Base-by-base conservation (phyloP, 2,113 vertebrate genomes). In the human region DNA sequence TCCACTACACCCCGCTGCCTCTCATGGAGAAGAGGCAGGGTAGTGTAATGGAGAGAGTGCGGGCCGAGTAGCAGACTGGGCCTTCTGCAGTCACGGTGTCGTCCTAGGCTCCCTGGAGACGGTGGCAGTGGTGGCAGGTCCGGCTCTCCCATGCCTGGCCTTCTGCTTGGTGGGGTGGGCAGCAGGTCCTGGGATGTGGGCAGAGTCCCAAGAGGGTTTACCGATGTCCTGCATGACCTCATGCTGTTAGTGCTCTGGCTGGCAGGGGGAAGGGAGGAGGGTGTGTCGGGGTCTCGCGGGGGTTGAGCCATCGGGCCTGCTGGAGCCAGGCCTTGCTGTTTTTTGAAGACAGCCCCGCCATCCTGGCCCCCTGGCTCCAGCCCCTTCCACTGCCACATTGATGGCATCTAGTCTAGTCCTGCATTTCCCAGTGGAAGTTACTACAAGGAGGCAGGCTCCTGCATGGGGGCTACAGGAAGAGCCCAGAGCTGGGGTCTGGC, bases 1-100 rank as follows among this genome's bases (percentile, higher is more conserved):
- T 96, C 93, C 90, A 82, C 96, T 93, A 97, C 93, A 93, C 92
- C 92, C 86, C 90, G n/a, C 97, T 96, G 95, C 93, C 95, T 97
- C 96, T 96, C 93, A 27, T 95, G 87, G 88, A 96, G 95, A 95
- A 96, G 96, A 97, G 96, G 94, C 96, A 97, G 94, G 93, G 94
- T 84, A 90, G 94, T 94, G 94, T 97, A 94, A 97, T 96, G 96
- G 97, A 96, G 92, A 97, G 96, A 85, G 96, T 81, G 12, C 32
- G n/a, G 94, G 92, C 75, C 59, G 61, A 93, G 93, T 2, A 38
- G 95, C 82, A 93, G 75, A 57, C 23, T 6, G 85, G 79, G 89
- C 92, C 72, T 94, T 90, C 81, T 43, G 85, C 6, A 18, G 52
- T 92, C 90, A 91, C 17, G n/a, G 73, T 73, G 93, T 52, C 6